phyloP scores from a whole-genome alignment of 2,113 vertebrate species.

The Numenius arquata region DNA sequence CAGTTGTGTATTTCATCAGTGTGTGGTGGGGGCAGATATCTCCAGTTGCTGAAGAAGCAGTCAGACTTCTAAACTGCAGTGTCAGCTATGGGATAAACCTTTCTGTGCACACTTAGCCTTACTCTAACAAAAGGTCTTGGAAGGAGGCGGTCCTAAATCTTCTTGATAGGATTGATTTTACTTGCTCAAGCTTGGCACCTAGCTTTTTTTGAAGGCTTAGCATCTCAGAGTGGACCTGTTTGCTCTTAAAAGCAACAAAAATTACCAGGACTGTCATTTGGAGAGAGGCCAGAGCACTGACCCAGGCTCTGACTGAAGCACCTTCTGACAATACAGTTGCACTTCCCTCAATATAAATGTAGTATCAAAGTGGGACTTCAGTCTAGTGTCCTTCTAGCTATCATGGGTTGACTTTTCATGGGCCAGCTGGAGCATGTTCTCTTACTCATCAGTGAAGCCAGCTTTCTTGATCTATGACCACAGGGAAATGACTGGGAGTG shows the following conservation, averaged over 20 bases:
- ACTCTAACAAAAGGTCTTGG: not conserved
- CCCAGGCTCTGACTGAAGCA: not conserved
- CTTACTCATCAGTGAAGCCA: not conserved
- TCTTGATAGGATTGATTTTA: not conserved
- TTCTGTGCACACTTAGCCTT: not conserved
- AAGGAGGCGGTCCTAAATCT: not conserved
- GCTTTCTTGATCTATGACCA: not conserved
- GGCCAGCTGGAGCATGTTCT: not conserved
- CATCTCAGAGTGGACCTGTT: not conserved
- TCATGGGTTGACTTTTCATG: not conserved
- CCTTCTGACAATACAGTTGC: not conserved
- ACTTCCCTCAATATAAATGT: not conserved
- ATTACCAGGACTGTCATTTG: not conserved
- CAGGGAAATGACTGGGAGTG: not conserved
- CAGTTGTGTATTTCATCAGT: not conserved
- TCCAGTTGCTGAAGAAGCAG: not conserved
- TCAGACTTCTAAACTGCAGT: not conserved
- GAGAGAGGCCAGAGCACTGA: not conserved
- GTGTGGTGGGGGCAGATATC: not conserved
- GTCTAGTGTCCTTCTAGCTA: not conserved
- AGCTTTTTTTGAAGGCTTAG: not conserved
- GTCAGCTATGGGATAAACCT: not conserved
- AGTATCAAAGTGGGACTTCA: not conserved
- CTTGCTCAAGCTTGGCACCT: not conserved
- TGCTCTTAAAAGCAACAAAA: not conserved